phyloP scores from a whole-genome alignment of 2,113 vertebrate genomes.

The Aptenodytes patagonicus region DNA sequence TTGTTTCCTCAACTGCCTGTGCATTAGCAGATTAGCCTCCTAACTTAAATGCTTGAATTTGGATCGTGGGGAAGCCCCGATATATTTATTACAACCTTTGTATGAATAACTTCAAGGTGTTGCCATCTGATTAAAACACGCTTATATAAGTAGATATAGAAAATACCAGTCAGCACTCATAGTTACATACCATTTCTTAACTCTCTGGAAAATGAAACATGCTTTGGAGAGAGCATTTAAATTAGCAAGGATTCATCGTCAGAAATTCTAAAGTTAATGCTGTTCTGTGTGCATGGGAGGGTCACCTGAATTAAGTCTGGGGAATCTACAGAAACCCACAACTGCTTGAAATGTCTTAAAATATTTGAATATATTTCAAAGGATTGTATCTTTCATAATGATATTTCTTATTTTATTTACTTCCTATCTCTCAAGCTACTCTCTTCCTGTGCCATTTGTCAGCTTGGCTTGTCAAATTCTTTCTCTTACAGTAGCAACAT shows the following conservation, averaged over 20 bases:
- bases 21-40: neutral
- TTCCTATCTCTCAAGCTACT: neutral
- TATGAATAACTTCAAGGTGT: neutral
- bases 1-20: neutral
- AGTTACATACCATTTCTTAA: neutral
- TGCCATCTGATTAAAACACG: neutral
- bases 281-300: neutral
- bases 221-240: neutral
- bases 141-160: neutral
- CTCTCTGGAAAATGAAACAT: neutral
- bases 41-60: neutral
- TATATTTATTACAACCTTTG: neutral
- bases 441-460: neutral
- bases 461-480: neutral
- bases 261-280: neutral
- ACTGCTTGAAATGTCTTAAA: neutral
- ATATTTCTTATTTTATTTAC: neutral
- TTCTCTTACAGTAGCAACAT: neutral
- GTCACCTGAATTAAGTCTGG: neutral
- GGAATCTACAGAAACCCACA: neutral
- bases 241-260: neutral
- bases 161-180: neutral
- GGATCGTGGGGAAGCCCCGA: neutral
- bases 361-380: neutral
- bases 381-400: neutral